phyloP scores from a whole-genome alignment of 2,113 vertebrate genomes.

The Anoura caudifer region DNA sequence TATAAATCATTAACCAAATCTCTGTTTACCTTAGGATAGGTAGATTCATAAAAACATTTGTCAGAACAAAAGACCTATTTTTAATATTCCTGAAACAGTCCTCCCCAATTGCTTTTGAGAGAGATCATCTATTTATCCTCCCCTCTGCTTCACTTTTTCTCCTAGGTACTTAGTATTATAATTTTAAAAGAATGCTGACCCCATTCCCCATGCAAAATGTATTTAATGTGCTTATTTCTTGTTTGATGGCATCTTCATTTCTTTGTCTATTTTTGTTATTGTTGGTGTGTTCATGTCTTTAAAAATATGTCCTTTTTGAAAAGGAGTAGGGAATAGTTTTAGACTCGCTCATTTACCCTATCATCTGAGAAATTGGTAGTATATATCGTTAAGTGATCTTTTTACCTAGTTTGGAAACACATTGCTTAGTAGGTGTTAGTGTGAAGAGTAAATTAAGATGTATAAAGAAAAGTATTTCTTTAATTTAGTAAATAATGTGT shows the following conservation, averaged over 20 bases:
- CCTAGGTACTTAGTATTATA: not conserved
- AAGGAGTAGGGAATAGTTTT: not conserved
- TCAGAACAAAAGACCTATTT: slow-evolving; percentile 16
- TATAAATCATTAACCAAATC: not conserved
- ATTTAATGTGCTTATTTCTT: slow-evolving; percentile 28
- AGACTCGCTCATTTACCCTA: not conserved
- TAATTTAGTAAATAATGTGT: not conserved
- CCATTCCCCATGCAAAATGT: not conserved
- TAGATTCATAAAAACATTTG: not conserved
- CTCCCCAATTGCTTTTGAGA: not conserved
- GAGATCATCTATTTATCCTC: not conserved
- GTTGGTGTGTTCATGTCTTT: not conserved
- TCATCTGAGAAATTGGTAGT: not conserved
- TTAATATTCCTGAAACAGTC: not conserved
- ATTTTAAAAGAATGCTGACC: not conserved
- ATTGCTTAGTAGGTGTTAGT: not conserved
- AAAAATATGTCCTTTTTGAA: not conserved
- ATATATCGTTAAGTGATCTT: not conserved
- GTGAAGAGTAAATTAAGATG: slow-evolving; percentile 6
- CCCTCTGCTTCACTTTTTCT: not conserved
- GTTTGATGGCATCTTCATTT: not conserved
- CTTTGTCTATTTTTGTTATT: not conserved
- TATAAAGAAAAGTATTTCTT: not conserved
- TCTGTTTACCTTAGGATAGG: not conserved
- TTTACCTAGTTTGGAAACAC: not conserved